phyloP scores from a whole-genome alignment of 2,113 vertebrate species.

The Tor tambroides region DNA sequence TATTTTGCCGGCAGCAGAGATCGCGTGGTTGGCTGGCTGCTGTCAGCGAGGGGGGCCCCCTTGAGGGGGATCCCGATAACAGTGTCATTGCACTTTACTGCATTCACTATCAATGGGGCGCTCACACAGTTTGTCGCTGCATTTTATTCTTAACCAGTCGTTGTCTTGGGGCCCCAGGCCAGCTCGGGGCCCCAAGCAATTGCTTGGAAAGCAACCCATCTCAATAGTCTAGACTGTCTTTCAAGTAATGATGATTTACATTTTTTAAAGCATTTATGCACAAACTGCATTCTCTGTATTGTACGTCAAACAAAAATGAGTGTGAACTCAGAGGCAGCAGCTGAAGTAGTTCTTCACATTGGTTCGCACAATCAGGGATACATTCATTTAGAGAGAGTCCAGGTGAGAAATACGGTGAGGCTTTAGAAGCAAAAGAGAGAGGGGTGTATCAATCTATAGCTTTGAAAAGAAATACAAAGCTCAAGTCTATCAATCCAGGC shows the following conservation, averaged over 20 bases:
- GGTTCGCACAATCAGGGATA: too few relatives aligned
- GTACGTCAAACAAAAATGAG: constrained; percentile 53
- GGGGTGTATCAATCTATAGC: background rate
- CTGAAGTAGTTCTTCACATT: background rate
- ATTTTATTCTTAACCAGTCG: too few relatives aligned
- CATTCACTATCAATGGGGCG: too few relatives aligned
- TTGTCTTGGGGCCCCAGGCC: too few relatives aligned
- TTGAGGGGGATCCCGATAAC: too few relatives aligned
- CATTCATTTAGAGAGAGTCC: background rate
- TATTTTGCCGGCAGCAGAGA: too few relatives aligned
- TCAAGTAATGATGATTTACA: constrained; percentile 7
- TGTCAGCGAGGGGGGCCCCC: too few relatives aligned
- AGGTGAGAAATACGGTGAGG: background rate
- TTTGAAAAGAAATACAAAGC: background rate
- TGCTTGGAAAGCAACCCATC: background rate
- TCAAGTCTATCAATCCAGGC: background rate
- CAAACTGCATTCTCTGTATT: constrained; percentile 25
- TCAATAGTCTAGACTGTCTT: background rate
- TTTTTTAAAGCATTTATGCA: constrained; percentile 50
- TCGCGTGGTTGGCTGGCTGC: too few relatives aligned
- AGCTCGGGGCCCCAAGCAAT: too few relatives aligned
- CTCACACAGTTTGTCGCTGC: too few relatives aligned
- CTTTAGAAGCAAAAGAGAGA: background rate
- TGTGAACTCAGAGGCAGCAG: background rate
- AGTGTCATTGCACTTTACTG: too few relatives aligned